Conservation (phyloP, 2,113 vertebrate genomes). For the Ctenodactylus gundi region DNA sequence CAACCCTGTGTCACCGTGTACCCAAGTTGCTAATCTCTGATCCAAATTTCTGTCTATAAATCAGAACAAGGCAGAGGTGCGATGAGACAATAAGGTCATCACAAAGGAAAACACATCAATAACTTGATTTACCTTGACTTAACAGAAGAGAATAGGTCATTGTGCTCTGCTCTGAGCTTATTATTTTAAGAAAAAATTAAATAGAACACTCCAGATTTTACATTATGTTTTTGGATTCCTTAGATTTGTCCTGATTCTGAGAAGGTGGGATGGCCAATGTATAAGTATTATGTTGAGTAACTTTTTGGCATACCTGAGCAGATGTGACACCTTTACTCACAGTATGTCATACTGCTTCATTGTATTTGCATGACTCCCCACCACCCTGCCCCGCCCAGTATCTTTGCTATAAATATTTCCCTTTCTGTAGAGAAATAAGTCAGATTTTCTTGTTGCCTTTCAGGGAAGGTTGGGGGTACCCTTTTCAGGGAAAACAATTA, state of each 20-base stretch:
- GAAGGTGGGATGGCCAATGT: not conserved
- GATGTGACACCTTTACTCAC: conserved; percentile 47
- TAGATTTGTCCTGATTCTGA: not conserved
- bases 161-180: not conserved
- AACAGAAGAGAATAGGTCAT: not conserved
- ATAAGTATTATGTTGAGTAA: not conserved
- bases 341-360: conserved; percentile 36
- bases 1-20: not conserved
- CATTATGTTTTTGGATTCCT: not conserved
- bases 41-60: not conserved
- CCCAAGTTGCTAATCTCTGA: not conserved
- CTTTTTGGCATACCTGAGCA: conserved; percentile 41
- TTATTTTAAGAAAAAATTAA: not conserved
- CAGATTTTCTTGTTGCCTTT: conserved; percentile 50
- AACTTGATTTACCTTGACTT: conserved; percentile 35
- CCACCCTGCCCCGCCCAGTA: not conserved
- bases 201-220: not conserved
- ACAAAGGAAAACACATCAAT: not conserved
- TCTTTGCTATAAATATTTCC: conserved; percentile 36
- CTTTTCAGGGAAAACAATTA: conserved; percentile 56
- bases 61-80: not conserved
- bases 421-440: conserved; percentile 35
- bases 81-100: not conserved
- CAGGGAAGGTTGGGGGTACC: not conserved
- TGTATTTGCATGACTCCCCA: not conserved